Evolutionary conservation across 2,797 vertebrate species (phyloP).

Genomic region (Cebuella pygmaea): DNA sequence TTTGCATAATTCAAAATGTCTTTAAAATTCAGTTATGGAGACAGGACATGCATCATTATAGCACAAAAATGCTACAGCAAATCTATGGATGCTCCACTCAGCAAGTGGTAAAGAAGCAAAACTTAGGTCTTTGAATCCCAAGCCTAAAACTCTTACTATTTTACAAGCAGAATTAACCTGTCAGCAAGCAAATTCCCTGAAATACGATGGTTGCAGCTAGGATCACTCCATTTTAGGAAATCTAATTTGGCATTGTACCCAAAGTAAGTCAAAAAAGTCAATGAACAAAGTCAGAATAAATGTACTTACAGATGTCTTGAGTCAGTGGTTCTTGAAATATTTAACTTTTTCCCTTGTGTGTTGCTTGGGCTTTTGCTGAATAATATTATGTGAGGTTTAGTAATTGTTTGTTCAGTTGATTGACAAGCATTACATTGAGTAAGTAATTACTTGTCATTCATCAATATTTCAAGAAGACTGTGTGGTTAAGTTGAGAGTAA

Average conservation of each 20-base stretch:
- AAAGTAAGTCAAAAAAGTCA: slow-evolving; percentile 12
- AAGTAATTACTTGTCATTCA: slow-evolving; percentile 68
- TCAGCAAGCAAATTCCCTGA: not conserved
- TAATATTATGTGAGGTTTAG: slow-evolving; percentile 42
- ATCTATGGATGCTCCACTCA: not conserved
- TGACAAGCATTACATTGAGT: slow-evolving; percentile 66
- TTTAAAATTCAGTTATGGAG: not conserved
- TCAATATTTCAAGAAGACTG: slow-evolving; percentile 52
- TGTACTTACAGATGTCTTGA: not conserved
- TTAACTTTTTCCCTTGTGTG: slow-evolving; percentile 29
- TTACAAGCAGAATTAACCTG: slow-evolving; percentile 42
- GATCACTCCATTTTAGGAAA: not conserved
- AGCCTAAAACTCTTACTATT: not conserved
- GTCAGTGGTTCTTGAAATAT: slow-evolving; percentile 45
- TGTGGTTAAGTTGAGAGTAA: slow-evolving; percentile 45
- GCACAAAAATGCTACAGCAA: not conserved
- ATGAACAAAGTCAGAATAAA: not conserved
- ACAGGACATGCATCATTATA: not conserved
- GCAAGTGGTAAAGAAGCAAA: not conserved
- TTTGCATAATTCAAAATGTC: not conserved
- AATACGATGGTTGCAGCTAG: not conserved
- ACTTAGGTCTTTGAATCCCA: not conserved
- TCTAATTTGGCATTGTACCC: not conserved
- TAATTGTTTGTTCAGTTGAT: slow-evolving; percentile 48
- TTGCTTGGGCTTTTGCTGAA: slow-evolving; percentile 53